Evolutionary conservation across 1,140 invertebrate species (phyloP).

Genomic region (Ptiloglossa arizonensis): DNA sequence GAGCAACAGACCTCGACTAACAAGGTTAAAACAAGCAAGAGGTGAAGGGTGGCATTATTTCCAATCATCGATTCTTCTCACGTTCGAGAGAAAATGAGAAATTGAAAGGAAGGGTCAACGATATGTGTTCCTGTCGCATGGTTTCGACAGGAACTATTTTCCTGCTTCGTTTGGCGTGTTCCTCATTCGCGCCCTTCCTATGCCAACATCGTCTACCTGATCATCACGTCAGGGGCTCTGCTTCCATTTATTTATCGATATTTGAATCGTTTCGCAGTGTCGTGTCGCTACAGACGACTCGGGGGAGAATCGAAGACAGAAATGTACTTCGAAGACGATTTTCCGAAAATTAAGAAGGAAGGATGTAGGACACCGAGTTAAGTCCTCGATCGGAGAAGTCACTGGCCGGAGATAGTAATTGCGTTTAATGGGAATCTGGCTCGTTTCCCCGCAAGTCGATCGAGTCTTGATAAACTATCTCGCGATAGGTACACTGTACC

Average conservation of each 20-base stretch:
- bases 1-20: not conserved
- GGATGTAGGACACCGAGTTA: slow-evolving; percentile 4
- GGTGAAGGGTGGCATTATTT: slow-evolving; percentile 12
- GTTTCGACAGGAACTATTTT: slow-evolving; percentile 66
- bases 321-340: not conserved
- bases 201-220: slow-evolving; percentile 36
- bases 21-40: not conserved
- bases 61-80: slow-evolving; percentile 49
- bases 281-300: not conserved
- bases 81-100: slow-evolving; percentile 62
- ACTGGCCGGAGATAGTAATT: not conserved
- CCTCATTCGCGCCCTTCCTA: slow-evolving; percentile 12
- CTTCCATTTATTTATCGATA: slow-evolving; percentile 62
- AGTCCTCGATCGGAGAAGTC: not conserved
- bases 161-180: slow-evolving; percentile 7
- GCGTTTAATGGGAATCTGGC: not conserved
- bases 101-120: slow-evolving; percentile 65
- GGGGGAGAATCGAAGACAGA: not conserved
- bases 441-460: not conserved
- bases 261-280: slow-evolving; percentile 25
- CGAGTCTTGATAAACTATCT: not conserved
- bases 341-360: slow-evolving; percentile 35
- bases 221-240: slow-evolving; percentile 25
- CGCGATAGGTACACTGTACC: too few relatives aligned
- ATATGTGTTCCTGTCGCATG: slow-evolving; percentile 63